Evolutionary conservation across 35 echinoderm and acorn worm genomes (phyloP).

Genomic region (Chiridota heheva): DNA sequence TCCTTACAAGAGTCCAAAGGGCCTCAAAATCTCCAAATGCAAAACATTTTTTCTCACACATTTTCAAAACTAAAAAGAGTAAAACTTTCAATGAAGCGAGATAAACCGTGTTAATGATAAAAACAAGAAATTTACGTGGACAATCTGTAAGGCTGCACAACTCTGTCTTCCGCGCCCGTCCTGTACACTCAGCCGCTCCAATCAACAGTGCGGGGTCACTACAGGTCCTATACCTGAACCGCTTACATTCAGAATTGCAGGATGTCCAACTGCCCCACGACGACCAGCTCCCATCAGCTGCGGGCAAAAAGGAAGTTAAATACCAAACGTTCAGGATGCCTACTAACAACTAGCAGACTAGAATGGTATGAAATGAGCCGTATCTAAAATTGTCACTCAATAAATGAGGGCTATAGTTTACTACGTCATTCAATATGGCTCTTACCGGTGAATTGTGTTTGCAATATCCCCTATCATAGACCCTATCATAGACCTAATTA

Average conservation of each 20-base stretch:
- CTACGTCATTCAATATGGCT: too few species aligned
- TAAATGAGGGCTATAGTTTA: too few species aligned
- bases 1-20: neutral
- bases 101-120: neutral
- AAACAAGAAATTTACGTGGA: conserved; percentile 48
- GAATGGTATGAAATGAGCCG: too few species aligned
- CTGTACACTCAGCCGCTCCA: conserved; percentile 60
- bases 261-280: conserved; percentile 45
- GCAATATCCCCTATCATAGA: too few species aligned
- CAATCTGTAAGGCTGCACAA: conserved; percentile 76
- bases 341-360: too few species aligned
- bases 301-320: neutral
- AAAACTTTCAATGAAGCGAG: neutral
- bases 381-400: too few species aligned
- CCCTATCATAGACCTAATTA: too few species aligned
- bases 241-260: conserved; percentile 72
- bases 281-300: conserved; percentile 71
- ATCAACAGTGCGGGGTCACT: conserved; percentile 57
- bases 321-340: neutral
- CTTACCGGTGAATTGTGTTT: too few species aligned
- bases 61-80: neutral
- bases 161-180: neutral
- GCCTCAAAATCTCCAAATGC: neutral
- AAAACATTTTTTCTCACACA: neutral
- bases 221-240: conserved; percentile 73